phyloP scores from a whole-genome alignment of 2,888 invertebrate genomes.

The Amphimallon solstitiale region DNA sequence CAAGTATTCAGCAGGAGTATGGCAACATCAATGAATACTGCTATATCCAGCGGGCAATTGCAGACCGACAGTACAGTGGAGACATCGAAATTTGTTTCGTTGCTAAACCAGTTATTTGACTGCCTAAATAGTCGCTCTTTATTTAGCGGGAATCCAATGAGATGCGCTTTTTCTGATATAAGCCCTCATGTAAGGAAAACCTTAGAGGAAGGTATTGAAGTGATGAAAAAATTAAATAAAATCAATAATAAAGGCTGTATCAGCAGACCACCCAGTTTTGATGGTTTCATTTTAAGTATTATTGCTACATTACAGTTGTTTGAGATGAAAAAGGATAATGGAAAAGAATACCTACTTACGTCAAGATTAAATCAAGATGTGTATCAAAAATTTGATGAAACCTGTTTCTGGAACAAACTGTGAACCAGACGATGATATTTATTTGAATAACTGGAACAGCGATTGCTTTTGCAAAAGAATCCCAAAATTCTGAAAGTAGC shows the following conservation, averaged over 20 bases:
- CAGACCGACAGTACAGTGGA: too few species aligned
- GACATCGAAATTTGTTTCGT: slow-evolving; percentile 8
- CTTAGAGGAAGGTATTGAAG: background rate
- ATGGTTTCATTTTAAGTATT: background rate
- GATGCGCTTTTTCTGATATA: slow-evolving; percentile 1
- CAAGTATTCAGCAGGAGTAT: slow-evolving; percentile 23
- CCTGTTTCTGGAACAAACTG: too few species aligned
- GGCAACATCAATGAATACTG: slow-evolving; percentile 5
- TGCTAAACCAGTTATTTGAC: slow-evolving; percentile 10
- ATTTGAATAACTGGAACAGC: too few species aligned
- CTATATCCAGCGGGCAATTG: background rate
- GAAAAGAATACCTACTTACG: too few species aligned
- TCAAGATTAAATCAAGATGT: slow-evolving; percentile 15
- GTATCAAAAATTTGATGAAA: too few species aligned
- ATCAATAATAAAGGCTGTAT: background rate
- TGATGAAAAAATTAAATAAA: background rate
- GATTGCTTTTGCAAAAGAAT: too few species aligned
- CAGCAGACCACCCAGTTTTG: too few species aligned
- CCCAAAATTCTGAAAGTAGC: too few species aligned
- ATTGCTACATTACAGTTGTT: too few species aligned
- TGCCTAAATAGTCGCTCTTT: slow-evolving; percentile 5
- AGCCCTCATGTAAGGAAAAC: too few species aligned
- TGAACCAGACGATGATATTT: too few species aligned
- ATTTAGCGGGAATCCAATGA: background rate
- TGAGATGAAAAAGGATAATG: too few species aligned